Evolutionary conservation across 1,140 invertebrate genomes (phyloP).

Genomic region (Trachymyrmex cornetzi): DNA sequence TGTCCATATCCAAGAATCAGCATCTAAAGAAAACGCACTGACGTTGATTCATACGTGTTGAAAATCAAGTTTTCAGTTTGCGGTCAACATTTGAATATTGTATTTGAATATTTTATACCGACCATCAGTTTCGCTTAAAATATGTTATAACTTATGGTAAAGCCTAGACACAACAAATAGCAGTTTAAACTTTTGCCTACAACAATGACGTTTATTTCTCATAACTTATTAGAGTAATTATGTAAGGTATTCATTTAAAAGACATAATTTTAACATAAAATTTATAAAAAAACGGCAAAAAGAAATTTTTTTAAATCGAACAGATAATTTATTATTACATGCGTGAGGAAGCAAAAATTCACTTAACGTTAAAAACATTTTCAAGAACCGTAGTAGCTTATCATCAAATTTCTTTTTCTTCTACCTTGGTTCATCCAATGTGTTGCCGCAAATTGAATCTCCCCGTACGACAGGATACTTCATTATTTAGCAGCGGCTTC

Average conservation of each 20-base stretch:
- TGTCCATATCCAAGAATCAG: conserved; percentile 48
- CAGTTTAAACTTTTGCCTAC: conserved; percentile 10
- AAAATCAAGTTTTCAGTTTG: conserved; percentile 79
- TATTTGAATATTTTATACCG: conserved; percentile 79
- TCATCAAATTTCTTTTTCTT: conserved; percentile 43
- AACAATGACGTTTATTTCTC: neutral
- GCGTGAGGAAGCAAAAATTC: neutral
- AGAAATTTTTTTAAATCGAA: neutral
- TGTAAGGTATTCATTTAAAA: neutral
- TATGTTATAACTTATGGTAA: conserved; percentile 40
- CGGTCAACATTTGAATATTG: conserved; percentile 83
- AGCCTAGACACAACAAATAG: neutral
- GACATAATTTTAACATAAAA: neutral
- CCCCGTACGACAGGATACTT: conserved; percentile 78
- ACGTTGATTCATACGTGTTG: conserved; percentile 76
- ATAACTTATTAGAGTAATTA: conserved; percentile 13
- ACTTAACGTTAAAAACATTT: conserved; percentile 36
- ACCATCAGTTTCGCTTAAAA: conserved; percentile 56
- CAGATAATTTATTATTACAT: neutral
- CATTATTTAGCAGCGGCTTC: conserved; percentile 82
- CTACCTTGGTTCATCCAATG: conserved; percentile 59
- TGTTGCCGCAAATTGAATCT: conserved; percentile 81
- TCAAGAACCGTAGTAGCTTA: conserved; percentile 47
- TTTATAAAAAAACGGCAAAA: neutral
- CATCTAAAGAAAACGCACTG: conserved; percentile 39